Evolutionary conservation across 2,797 vertebrate species (phyloP).

Genomic region (Delichon dasypus): DNA sequence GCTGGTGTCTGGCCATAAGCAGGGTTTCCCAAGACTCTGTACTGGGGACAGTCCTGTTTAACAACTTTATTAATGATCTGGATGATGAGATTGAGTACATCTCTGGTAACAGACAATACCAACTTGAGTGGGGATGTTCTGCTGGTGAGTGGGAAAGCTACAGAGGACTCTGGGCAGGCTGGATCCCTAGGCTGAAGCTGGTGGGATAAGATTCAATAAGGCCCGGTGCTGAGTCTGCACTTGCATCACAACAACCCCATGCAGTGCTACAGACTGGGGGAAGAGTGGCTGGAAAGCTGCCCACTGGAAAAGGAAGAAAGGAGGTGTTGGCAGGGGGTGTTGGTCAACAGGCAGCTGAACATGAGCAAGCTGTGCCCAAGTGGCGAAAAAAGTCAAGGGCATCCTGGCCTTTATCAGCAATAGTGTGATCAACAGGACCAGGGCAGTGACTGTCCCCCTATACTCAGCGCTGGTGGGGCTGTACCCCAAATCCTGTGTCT

Average conservation of each 20-base stretch:
- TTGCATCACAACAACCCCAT: neutral
- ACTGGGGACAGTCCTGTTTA: neutral
- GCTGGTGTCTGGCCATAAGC: accelerated
- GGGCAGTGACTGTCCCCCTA: no score
- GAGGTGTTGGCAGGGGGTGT: neutral
- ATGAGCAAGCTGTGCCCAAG: neutral
- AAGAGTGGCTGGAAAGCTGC: neutral
- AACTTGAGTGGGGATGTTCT: neutral
- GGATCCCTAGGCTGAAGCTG: neutral
- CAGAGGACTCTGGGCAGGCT: neutral
- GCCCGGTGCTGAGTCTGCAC: accelerated
- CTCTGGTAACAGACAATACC: no score
- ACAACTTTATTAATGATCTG: neutral
- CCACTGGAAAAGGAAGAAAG: neutral
- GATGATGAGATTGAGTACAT: neutral
- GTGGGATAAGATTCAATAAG: neutral
- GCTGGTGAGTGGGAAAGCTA: neutral
- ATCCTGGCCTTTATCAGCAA: neutral
- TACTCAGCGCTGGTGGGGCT: accelerated
- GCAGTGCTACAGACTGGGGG: accelerated
- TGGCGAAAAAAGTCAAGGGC: neutral
- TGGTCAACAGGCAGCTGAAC: neutral
- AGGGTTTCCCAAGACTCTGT: neutral
- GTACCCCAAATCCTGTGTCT: accelerated
- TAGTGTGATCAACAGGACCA: accelerated